Evolutionary conservation across 2,797 vertebrate species (phyloP).

Genomic region (Mycteria americana): DNA sequence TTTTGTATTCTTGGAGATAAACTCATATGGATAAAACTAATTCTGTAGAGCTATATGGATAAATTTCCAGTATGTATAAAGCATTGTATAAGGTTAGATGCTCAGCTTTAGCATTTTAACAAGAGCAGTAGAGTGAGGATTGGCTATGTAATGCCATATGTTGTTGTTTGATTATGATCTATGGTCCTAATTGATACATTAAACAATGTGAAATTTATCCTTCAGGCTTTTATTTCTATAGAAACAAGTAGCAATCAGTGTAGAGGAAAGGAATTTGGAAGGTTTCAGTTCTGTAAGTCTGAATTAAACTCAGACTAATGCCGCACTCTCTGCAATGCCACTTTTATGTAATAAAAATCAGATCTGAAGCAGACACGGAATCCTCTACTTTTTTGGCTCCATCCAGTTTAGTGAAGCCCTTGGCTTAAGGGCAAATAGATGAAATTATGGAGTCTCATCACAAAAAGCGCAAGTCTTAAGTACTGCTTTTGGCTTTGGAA

Average conservation of each 20-base stretch:
- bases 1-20: not conserved
- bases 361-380: not conserved
- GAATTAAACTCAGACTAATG: not conserved
- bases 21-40: accelerated
- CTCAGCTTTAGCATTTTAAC: not conserved
- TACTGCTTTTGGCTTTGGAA: not conserved
- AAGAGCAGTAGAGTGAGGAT: not conserved
- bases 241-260: not conserved
- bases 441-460: not conserved
- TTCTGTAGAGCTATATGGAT: not conserved
- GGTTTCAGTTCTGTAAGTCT: not conserved
- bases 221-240: not conserved
- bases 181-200: not conserved
- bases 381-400: not conserved
- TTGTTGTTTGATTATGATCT: not conserved
- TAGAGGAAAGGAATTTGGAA: not conserved
- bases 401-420: not conserved
- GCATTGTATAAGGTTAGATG: too few species aligned
- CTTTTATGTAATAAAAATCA: not conserved
- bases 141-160: not conserved
- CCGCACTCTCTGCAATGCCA: not conserved
- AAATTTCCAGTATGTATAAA: accelerated
- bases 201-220: not conserved
- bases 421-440: not conserved
- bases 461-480: accelerated